phyloP scores from a whole-genome alignment of 2,113 vertebrate species.

The Dromiciops gliroides region DNA sequence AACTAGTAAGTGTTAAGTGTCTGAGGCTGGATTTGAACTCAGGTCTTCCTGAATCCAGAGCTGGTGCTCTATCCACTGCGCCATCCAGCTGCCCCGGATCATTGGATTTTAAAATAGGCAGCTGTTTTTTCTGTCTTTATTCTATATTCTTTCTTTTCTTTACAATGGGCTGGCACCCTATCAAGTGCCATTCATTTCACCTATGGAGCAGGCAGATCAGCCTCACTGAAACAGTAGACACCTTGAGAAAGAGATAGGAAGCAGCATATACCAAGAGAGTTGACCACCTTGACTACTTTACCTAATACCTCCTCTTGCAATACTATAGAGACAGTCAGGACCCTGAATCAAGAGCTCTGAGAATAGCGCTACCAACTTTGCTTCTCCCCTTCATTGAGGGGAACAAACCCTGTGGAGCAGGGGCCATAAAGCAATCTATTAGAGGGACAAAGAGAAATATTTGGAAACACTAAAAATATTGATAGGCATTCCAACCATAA shows the following conservation, averaged over 20 bases:
- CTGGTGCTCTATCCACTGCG: too few relatives aligned
- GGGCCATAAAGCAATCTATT: conserved; percentile 16
- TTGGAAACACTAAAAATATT: conserved; percentile 32
- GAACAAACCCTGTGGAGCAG: background rate
- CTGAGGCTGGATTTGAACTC: too few relatives aligned
- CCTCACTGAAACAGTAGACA: background rate
- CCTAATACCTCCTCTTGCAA: background rate
- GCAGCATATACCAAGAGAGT: background rate
- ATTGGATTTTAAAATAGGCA: too few relatives aligned
- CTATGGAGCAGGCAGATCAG: background rate
- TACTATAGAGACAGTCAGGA: background rate
- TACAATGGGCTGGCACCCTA: background rate
- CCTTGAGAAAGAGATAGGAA: background rate
- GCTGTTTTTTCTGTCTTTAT: background rate
- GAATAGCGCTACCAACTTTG: background rate
- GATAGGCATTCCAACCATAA: conserved; percentile 47
- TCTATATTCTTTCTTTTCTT: background rate
- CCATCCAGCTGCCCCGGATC: too few relatives aligned
- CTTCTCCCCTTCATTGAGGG: background rate
- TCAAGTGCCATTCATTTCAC: background rate
- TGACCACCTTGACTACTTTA: background rate
- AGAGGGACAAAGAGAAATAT: conserved; percentile 22
- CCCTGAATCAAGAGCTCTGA: background rate
- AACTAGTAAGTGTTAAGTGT: too few relatives aligned
- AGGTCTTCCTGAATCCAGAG: too few relatives aligned